Conservation (phyloP, 1,140 invertebrate species). For the Musca vetustissima region DNA sequence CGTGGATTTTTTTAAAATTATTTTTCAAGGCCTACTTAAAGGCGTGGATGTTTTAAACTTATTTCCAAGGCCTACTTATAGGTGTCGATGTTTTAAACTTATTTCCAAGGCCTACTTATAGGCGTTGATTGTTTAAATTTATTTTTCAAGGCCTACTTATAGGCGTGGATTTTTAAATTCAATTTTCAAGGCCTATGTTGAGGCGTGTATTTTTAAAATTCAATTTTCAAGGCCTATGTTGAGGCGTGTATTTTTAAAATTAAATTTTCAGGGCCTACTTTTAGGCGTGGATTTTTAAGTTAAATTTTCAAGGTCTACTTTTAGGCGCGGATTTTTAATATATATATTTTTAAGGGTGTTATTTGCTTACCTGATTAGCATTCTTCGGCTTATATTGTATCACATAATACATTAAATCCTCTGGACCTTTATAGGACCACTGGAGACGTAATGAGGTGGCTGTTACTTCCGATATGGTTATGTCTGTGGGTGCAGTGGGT, state of each 20-base stretch:
- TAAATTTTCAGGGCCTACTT: neutral
- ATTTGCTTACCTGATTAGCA: constrained; percentile 65
- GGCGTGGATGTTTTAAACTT: neutral
- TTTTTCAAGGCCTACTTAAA: neutral
- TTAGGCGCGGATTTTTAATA: neutral
- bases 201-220: neutral
- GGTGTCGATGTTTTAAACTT: too few species aligned
- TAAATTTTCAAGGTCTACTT: neutral
- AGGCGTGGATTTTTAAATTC: too few species aligned
- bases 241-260: too few species aligned
- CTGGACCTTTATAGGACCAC: constrained; percentile 85
- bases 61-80: neutral
- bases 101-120: neutral
- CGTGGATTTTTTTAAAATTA: too few species aligned
- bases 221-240: neutral
- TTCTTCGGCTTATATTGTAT: constrained; percentile 94
- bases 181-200: neutral
- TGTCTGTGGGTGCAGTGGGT: constrained; percentile 83
- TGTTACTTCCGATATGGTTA: constrained; percentile 88
- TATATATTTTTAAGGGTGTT: neutral
- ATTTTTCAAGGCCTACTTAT: neutral
- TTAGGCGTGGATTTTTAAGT: neutral
- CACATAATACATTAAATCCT: constrained; percentile 89
- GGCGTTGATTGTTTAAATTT: neutral
- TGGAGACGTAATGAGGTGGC: constrained; percentile 86